These are phyloP conservation scores for Camelus dromedarius DNA, from an alignment of 2,113 vertebrate genomes.

Conservation along the genomic window DNA sequence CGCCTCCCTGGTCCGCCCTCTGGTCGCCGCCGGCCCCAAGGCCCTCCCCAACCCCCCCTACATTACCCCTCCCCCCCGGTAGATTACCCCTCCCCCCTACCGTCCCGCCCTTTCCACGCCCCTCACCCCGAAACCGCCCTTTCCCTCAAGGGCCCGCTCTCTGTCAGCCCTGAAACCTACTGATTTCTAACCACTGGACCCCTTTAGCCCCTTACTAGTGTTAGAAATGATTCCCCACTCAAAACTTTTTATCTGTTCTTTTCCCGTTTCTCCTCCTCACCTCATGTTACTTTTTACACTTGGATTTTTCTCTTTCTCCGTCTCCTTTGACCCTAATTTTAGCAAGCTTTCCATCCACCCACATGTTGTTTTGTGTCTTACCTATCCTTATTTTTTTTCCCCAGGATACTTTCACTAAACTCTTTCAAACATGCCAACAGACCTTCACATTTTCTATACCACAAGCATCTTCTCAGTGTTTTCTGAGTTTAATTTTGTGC, in stretches of 20 bases:
- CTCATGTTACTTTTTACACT: neutral
- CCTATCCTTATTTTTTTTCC: slow-evolving; percentile 40
- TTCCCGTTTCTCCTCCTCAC: neutral
- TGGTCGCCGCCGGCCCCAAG: slow-evolving; percentile 68
- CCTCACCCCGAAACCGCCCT: slow-evolving; percentile 79
- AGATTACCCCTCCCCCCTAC: slow-evolving; percentile 9
- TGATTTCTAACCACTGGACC: neutral
- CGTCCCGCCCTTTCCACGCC: slow-evolving; percentile 79
- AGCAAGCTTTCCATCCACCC: slow-evolving; percentile 68
- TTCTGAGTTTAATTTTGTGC: slow-evolving; percentile 43
- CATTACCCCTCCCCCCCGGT: neutral
- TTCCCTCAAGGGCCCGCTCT: slow-evolving; percentile 48
- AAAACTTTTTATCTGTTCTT: neutral
- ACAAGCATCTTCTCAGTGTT: neutral
- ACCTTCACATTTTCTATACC: neutral
- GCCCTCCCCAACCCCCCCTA: slow-evolving; percentile 59
- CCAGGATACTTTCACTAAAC: slow-evolving; percentile 14
- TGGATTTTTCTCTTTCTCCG: slow-evolving; percentile 18
- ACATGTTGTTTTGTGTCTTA: slow-evolving; percentile 45
- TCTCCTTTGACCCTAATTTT: slow-evolving; percentile 57
- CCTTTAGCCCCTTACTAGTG: neutral
- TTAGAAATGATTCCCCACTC: neutral
- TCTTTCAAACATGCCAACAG: neutral
- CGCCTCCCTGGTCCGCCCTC: slow-evolving; percentile 67
- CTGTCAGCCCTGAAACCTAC: slow-evolving; percentile 36